Base-by-base conservation (phyloP, 53 echinoderm and acorn worm species). In the Paracentrotus lividus region DNA sequence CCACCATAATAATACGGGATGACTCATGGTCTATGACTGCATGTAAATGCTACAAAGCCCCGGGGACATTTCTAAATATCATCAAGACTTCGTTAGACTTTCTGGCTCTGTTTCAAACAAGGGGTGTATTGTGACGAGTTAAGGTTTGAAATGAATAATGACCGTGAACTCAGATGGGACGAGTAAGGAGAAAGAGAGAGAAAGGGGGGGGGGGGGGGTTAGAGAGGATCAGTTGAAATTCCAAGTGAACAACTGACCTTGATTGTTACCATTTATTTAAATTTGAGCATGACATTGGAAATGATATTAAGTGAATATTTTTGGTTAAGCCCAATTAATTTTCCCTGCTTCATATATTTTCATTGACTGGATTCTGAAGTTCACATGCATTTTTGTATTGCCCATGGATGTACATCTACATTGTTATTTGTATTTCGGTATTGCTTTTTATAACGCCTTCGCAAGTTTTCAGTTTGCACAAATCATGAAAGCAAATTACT, bases 21-120 rank as follows among this genome's bases (percentile, higher is more conserved):
- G 86, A 86, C 86, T 86, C 86, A 86, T 86, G 34, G 86, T 86
- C 86, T 52, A 53, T 5, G 56, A 18, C 4, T 23, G 86, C 85
- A 29, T 86, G 86, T 52, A 86, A 86, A 56, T 86, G 36, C 86
- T 38, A 2, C 32, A 86, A 86, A 44, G 33, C 86, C 34, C 86
- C 21, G 14, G 86, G 86, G 86, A 38, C 57, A 55, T 86, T 86
- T 86, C 47, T 86, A 56, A 86, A 86, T 86, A 56, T 56, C 86
- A 55, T 53, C 34, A 47, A 85, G 85, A 85, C 33, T 56, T 56
- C n/a, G n/a, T 32, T 56, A 86, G 86, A 86, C 86, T 86, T 86
- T 86, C 34, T 86, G 86, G 56, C 86, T 56, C 32, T 56, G 86
- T 32, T 55, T 86, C 56, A 86, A 38, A 86, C 86, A 86, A 86